Base-by-base conservation (phyloP, 2,113 vertebrate genomes). In the Puntigrus tetrazona region DNA sequence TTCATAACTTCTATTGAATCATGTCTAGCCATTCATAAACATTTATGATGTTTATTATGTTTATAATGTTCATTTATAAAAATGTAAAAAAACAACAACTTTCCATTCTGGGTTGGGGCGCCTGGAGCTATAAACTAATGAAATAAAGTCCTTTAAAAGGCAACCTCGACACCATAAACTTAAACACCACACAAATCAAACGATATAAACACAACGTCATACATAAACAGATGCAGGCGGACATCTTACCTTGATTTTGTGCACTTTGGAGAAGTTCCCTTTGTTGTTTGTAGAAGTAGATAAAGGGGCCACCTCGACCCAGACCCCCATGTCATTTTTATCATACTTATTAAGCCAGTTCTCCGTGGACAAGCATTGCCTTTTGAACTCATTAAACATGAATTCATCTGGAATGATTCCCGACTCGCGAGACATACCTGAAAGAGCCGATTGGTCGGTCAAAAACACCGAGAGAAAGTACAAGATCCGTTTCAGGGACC, bases 181-280 rank as follows among this genome's bases (percentile, higher is more conserved):
- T n/a, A 38, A 38, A 67, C 16, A 1, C 16, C 16, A 20, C 47
- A 50, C 47, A 31, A 16, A 29, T 63, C 59, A 29, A 63, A 59
- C 25, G 7, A 1, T 25, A 38, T 34, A 45, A 25, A n/a, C 11
- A 50, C 27, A 20, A 52, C 14, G 70, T 7, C 27, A 31, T 16
- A 59, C 7, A 7, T 8, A 31, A 14, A 47, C 29, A 34, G 25
- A 43, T 57, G 13, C 31, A 20, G 41, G 38, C 13, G 22, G 67
- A 27, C 22, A 29, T 41, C 91, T 84, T 65, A 95, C 95, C 94
- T 94, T 96, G 70, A 95, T 91, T 67, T 92, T 94, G 85, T 95
- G 95, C 22, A 94, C 29, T 89, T 92, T 94, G 0, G 88, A 65
- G 0, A 69, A 55, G 11, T 22, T 41, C 22, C 4, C 86, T 18